phyloP scores from a whole-genome alignment of 2,113 vertebrate species.

The Columba janthina region DNA sequence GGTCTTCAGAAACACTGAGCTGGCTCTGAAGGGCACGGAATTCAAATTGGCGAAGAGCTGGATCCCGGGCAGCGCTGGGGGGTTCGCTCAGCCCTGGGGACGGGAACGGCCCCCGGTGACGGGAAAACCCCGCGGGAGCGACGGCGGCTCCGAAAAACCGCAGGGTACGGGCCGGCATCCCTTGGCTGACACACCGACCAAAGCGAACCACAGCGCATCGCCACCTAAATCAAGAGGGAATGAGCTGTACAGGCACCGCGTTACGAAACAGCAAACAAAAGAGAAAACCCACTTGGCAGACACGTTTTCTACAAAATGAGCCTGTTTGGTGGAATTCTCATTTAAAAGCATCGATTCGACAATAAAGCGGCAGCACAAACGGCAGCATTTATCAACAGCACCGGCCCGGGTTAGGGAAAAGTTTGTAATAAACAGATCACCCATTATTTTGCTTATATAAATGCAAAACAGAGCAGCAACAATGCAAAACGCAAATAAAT shows the following conservation, averaged over 20 bases:
- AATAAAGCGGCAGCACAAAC: conserved; percentile 62
- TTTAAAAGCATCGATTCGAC: conserved; percentile 48
- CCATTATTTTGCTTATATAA: conserved; percentile 20
- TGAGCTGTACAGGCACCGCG: not conserved
- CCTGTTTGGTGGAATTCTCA: conserved; percentile 4
- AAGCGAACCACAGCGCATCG: not conserved
- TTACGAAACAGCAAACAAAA: no score
- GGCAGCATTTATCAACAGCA: conserved; percentile 55
- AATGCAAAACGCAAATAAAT: conserved; percentile 45
- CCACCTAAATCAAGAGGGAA: not conserved
- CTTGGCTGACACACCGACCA: not conserved
- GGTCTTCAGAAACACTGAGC: not conserved
- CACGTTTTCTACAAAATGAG: not conserved
- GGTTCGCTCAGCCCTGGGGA: not conserved
- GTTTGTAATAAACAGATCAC: conserved; percentile 52
- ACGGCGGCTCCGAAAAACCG: accelerated
- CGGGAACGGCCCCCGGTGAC: not conserved
- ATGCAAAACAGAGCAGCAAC: conserved; percentile 21
- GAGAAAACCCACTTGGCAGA: not conserved
- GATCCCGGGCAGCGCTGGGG: not conserved
- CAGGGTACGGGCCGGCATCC: not conserved
- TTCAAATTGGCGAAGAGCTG: not conserved
- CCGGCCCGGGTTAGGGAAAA: conserved; percentile 46
- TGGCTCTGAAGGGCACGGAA: not conserved
- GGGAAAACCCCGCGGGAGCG: not conserved